Evolutionary conservation across 2,113 vertebrate genomes (phyloP).

Genomic region (Enhydra lutris): DNA sequence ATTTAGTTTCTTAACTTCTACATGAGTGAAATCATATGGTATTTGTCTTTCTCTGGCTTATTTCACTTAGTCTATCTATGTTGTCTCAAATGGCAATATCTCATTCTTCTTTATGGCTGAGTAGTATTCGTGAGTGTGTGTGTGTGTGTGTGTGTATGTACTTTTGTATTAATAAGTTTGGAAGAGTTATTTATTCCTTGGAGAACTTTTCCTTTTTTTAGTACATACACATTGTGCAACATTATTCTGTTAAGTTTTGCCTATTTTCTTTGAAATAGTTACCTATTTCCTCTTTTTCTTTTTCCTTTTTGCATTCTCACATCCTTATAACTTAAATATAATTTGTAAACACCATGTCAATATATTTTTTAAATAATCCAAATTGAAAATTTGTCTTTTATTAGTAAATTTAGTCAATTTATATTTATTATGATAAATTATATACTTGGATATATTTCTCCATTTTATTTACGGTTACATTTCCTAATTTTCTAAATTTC

Average conservation of each 20-base stretch:
- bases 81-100: background rate
- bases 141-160: background rate
- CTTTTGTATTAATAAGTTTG: background rate
- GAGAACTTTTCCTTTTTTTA: background rate
- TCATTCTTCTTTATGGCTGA: background rate
- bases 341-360: background rate
- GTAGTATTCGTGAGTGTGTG: background rate
- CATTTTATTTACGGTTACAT: background rate
- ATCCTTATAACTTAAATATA: background rate
- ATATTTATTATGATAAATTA: background rate
- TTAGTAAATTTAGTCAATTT: background rate
- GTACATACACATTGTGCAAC: background rate
- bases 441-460: background rate
- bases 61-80: background rate
- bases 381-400: background rate
- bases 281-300: background rate
- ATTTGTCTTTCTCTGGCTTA: background rate
- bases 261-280: background rate
- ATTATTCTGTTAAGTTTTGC: background rate
- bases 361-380: background rate
- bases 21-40: background rate
- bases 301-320: background rate
- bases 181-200: background rate
- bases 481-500: background rate
- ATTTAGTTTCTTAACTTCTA: background rate